A percentile compares a stretch with the other conserved stretches of the same genome.
Conservation (phyloP, 2,113 vertebrate species). For the Ageneiosus marmoratus region DNA sequence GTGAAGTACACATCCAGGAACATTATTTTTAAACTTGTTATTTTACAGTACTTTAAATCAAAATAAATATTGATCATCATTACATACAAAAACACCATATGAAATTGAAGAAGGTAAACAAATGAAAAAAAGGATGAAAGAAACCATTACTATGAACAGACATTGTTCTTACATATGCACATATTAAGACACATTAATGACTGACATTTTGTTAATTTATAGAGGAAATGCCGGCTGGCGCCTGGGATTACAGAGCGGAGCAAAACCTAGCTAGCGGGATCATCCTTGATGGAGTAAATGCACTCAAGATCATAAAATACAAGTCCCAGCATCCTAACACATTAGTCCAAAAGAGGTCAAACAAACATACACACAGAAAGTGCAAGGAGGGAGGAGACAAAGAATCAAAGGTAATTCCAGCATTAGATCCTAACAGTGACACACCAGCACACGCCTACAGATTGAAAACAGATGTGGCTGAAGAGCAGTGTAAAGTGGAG, state of each 20-base stretch:
- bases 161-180: not conserved
- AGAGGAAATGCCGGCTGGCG: constrained; percentile 35
- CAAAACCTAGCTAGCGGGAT: constrained; percentile 32
- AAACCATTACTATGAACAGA: not conserved
- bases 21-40: not conserved
- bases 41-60: not conserved
- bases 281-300: constrained; percentile 38
- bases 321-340: constrained; percentile 27
- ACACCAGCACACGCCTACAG: constrained; percentile 73
- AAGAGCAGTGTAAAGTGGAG: not conserved
- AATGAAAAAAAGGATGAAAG: not conserved
- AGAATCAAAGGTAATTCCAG: constrained; percentile 64
- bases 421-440: constrained; percentile 70
- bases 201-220: constrained; percentile 36
- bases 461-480: constrained; percentile 82
- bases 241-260: constrained; percentile 39
- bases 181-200: constrained; percentile 5
- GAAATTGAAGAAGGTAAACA: not conserved
- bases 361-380: constrained; percentile 55
- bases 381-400: constrained; percentile 42
- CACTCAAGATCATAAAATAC: constrained; percentile 45
- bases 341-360: constrained; percentile 30
- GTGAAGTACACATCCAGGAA: constrained; percentile 4
- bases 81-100: not conserved
- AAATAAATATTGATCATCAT: constrained; percentile 8